Conservation (phyloP, 1,140 invertebrate genomes). For the Hycleus cichorii region DNA sequence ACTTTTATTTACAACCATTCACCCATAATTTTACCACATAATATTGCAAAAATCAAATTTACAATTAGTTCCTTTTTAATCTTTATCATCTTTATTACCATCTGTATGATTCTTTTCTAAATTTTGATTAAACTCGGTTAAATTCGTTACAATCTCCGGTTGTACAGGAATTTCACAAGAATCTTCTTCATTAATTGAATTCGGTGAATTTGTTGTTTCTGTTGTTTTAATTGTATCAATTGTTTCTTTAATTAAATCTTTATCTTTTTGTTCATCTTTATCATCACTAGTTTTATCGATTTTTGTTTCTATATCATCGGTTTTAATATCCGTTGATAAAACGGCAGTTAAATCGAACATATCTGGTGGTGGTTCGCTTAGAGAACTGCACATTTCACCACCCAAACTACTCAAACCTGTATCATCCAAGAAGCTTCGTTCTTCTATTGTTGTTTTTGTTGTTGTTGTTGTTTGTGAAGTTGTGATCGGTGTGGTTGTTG, state of each 20-base stretch:
- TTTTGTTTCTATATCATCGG: not conserved
- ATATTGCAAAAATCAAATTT: constrained; percentile 21
- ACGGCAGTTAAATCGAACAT: constrained; percentile 37
- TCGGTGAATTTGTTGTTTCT: constrained; percentile 16
- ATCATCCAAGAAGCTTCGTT: constrained; percentile 12
- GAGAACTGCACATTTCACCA: constrained; percentile 37
- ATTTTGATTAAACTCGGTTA: not conserved
- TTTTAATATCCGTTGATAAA: not conserved
- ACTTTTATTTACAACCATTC: constrained; percentile 3
- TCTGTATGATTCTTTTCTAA: not conserved
- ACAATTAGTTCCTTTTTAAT: not conserved
- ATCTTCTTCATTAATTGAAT: constrained; percentile 26
- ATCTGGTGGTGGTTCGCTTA: constrained; percentile 40
- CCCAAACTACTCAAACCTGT: constrained; percentile 32
- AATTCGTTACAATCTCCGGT: constrained; percentile 27
- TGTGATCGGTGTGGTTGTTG: not conserved
- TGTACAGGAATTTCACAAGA: constrained; percentile 36
- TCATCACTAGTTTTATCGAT: not conserved
- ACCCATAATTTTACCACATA: too few relatives aligned
- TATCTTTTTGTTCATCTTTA: not conserved
- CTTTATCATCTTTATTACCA: not conserved
- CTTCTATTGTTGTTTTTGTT: not conserved
- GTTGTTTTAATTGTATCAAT: not conserved
- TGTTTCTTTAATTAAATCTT: not conserved
- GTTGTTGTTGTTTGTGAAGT: not conserved